Evolutionary conservation across 2,888 invertebrate genomes (phyloP), one percentile per base, ranked within the genome.

Genomic region (Hyposoter didymator): DNA sequence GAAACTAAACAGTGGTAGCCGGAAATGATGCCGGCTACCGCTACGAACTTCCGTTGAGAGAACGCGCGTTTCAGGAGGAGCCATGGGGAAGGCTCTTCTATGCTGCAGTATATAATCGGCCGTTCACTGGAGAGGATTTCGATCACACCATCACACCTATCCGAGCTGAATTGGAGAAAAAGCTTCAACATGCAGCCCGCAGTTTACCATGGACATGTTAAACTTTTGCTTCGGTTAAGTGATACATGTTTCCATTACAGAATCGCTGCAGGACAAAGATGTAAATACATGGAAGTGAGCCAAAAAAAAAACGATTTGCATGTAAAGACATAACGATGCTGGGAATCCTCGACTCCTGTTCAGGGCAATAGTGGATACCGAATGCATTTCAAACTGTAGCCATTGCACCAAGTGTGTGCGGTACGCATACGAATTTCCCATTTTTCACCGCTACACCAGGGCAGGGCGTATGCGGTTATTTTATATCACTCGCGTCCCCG

Each of bases 1-100:
- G 92, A 93, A 93, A 92, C 92, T 92, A 91, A 92, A 93, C 91
- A 90, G 91, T 91, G 89, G 89, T 89, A 88, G 69, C 89, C 90
- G 93, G 93, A 93, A 92, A 93, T 93, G 91, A 92, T 89, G 90
- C 89, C 87, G 89, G 89, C 89, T 90, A 91, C 90, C 91, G 90
- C 89, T 86, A 90, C 88, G 90, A 89, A 89, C 90, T 90, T 92
- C 92, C 91, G 89, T 88, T 82, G 74, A 73, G 67, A 79, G 74
- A 78, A 82, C 81, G 52, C 76, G 67, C 72, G 84, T 76, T 43
- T 28, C 79, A 69, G 80, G 59, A 66, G 76, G 62, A 64, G 52
- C 22, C 47, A 69, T 43, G 55, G 67, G 39, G 19, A 67, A 32
- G 39, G 59, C 19, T 49, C 75, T 52, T 32, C 64, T 17, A 72